These are phyloP conservation scores for Mus musculus DNA, from an alignment of 2,113 vertebrate genomes.

Conservation along the genomic window DNA sequence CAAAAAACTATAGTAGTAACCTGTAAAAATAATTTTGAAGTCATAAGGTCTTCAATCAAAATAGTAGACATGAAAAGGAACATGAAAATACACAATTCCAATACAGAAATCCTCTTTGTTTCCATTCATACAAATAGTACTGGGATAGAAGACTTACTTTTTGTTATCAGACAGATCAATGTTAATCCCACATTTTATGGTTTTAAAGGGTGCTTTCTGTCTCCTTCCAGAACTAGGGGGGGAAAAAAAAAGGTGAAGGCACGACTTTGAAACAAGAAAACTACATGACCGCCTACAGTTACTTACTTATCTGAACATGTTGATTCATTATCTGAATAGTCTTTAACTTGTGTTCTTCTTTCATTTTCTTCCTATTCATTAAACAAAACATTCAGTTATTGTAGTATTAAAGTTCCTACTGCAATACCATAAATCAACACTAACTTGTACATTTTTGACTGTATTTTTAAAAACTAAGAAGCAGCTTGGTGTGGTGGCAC, in stretches of 20 bases:
- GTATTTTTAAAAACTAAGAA: background rate
- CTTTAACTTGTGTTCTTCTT: constrained; percentile 94
- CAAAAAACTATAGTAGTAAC: background rate
- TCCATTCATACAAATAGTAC: background rate
- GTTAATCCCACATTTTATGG: constrained; percentile 97
- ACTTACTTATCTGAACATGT: constrained; percentile 93
- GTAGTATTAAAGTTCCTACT: background rate
- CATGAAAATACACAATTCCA: background rate
- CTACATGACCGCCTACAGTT: background rate
- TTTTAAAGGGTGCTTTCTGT: constrained; percentile 94
- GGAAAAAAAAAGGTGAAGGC: background rate
- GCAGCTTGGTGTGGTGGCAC: too few relatives aligned
- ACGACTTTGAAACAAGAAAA: background rate
- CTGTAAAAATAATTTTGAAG: background rate
- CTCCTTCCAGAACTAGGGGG: constrained; percentile 89
- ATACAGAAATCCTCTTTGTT: background rate
- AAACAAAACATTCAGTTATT: constrained; percentile 3
- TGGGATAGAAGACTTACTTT: constrained; percentile 90
- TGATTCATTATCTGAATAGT: constrained; percentile 93
- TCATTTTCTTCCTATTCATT: constrained; percentile 94
- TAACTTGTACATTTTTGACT: background rate
- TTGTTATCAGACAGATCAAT: constrained; percentile 97
- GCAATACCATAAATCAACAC: background rate
- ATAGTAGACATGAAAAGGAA: background rate
- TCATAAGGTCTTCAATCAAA: background rate